Base-by-base conservation (phyloP, 2,113 vertebrate species). In the Spea multiplicata region DNA sequence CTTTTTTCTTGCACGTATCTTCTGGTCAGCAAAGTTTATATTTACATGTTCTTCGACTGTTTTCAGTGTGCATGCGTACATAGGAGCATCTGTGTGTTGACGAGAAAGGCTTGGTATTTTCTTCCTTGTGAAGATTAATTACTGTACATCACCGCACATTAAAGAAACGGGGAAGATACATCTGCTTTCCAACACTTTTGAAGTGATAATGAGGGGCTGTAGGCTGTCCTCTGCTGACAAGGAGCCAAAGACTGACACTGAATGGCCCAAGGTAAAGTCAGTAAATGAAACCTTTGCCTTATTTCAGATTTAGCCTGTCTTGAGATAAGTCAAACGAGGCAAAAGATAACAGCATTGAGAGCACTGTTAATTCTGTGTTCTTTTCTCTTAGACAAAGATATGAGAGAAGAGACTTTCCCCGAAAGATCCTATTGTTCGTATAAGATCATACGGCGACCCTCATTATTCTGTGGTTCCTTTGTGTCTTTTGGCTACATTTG, bases 181-280 rank as follows among this genome's bases (percentile, higher is more conserved):
- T 71, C 68, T 78, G 76, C 48, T 64, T 71, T 17, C 48, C 47
- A 71, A 10, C 68, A 78, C 76, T 50, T 78, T 64, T 78, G 76
- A 78, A 71, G 68, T 71, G 57, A 78, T 78, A 78, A 78, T 78
- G 67, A 78, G 68, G 45, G 47, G 68, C 76, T 78, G 13, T 8
- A 78, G 68, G 76, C 76, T 70, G 66, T 77, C 75, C 66, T 77
- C 48, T 59, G 10, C 75, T 71, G 68, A 78, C 76, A 71, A 48
- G 67, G 16, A 78, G 8, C 68, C 12, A 46, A 52, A 78, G 67
- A 71, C 67, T 78, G 76, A 78, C 76, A 78, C 76, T 78, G 47
- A 71, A 64, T 78, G 76, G 76, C 76, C 76, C 59, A 78, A 78
- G 76, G 76, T 78, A 68, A 75, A 53, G 75, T 70, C 4, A 47